Evolutionary conservation across 2,113 vertebrate genomes (phyloP).

Genomic region (Talpa occidentalis): DNA sequence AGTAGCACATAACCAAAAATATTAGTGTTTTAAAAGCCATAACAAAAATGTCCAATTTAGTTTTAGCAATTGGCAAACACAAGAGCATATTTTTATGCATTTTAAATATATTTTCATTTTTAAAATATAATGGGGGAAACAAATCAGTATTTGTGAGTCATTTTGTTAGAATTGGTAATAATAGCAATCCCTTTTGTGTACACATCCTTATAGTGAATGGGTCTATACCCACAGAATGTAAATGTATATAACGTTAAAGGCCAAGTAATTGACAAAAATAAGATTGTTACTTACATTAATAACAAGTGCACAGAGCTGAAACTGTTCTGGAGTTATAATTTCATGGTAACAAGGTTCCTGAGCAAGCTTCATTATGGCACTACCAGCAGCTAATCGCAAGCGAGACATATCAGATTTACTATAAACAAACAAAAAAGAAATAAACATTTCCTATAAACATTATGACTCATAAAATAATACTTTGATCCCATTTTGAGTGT

Average conservation of each 20-base stretch:
- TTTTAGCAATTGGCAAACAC: not conserved
- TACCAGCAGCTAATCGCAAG: conserved; percentile 96
- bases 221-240: not conserved
- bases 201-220: not conserved
- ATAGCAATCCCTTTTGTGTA: not conserved
- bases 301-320: conserved; percentile 98
- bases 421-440: conserved; percentile 79
- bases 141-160: conserved; percentile 1
- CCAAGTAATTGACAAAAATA: conserved; percentile 32
- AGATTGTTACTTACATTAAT: conserved; percentile 94
- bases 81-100: not conserved
- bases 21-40: not conserved
- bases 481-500: conserved; percentile 53
- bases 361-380: conserved; percentile 99
- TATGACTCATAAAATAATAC: conserved; percentile 60
- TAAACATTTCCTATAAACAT: conserved; percentile 75
- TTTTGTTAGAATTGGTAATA: not conserved
- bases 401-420: conserved; percentile 99
- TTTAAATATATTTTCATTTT: not conserved
- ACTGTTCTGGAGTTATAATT: conserved; percentile 99
- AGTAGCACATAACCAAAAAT: conserved; percentile 69
- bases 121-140: not conserved
- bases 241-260: conserved; percentile 28
- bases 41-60: not conserved
- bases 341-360: conserved; percentile 99